Conservation (phyloP, 2,888 invertebrate species). For the Macrophya alboannulata region DNA sequence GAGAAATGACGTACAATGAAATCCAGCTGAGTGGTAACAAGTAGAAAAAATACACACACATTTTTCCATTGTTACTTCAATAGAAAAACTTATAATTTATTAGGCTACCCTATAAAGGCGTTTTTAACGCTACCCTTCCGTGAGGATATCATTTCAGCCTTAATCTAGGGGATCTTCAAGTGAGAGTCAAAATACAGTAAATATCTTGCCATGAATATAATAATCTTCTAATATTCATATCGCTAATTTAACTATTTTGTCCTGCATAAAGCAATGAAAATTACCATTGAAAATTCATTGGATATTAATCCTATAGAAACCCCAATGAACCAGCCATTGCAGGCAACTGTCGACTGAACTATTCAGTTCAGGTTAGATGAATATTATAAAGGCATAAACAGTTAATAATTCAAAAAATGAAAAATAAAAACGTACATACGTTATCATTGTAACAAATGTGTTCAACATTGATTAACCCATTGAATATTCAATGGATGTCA, state of each 20-base stretch:
- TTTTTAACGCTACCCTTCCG: background rate
- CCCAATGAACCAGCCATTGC: background rate
- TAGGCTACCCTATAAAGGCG: background rate
- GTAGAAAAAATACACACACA: background rate
- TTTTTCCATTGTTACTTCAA: background rate
- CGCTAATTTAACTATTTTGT: background rate
- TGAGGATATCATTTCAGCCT: too few species aligned
- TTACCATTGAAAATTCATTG: background rate
- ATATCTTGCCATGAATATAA: background rate
- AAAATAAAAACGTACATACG: too few species aligned
- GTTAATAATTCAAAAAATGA: background rate
- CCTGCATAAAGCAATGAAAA: background rate
- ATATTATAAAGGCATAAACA: background rate
- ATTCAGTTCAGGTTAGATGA: background rate
- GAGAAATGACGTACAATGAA: background rate
- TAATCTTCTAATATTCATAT: background rate
- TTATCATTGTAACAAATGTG: background rate
- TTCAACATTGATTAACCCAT: background rate
- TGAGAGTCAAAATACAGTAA: background rate
- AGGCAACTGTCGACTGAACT: background rate
- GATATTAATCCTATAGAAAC: background rate
- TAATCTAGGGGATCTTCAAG: too few species aligned
- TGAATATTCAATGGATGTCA: background rate
- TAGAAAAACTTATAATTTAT: background rate
- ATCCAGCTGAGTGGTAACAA: background rate